A percentile compares a stretch with the other conserved stretches of the same genome.
These are phyloP conservation scores for Penaeus chinensis DNA, from an alignment of 1,140 invertebrate genomes.

Conservation along the genomic window DNA sequence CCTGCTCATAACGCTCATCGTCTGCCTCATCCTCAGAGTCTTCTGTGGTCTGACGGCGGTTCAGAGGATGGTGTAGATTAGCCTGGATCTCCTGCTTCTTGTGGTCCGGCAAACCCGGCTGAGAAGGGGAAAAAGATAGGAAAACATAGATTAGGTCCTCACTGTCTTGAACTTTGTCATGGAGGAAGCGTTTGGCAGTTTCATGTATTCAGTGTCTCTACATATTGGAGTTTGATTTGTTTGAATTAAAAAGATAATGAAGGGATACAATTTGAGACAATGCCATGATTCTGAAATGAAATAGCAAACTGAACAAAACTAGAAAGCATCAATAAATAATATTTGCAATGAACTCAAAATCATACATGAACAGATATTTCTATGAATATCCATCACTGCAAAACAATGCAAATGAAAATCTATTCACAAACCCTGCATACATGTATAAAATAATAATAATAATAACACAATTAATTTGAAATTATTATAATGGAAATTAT, in stretches of 20 bases:
- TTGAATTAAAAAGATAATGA: constrained; percentile 1
- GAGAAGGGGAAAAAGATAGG: constrained; percentile 24
- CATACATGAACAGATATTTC: neutral
- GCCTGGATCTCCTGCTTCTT: constrained; percentile 65
- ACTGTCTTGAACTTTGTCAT: too few relatives aligned
- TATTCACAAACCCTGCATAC: neutral
- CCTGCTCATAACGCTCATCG: constrained; percentile 47
- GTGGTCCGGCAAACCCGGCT: constrained; percentile 66
- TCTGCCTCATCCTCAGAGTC: constrained; percentile 45
- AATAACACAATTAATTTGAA: neutral
- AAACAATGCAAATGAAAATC: too few relatives aligned
- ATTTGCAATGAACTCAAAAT: neutral
- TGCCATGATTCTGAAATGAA: neutral
- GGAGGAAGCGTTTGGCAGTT: neutral
- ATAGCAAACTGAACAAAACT: neutral
- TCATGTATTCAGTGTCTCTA: neutral
- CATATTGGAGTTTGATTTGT: neutral
- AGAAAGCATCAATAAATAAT: constrained; percentile 8
- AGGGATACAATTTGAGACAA: neutral
- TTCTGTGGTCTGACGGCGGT: constrained; percentile 40
- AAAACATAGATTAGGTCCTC: neutral
- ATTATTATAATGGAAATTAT: constrained; percentile 2
- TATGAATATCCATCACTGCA: neutral
- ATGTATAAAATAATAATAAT: neutral
- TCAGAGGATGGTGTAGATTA: constrained; percentile 53